These are phyloP conservation scores for Nothura maculosa DNA, from an alignment of 2,797 vertebrate species.

Conservation along the genomic window DNA sequence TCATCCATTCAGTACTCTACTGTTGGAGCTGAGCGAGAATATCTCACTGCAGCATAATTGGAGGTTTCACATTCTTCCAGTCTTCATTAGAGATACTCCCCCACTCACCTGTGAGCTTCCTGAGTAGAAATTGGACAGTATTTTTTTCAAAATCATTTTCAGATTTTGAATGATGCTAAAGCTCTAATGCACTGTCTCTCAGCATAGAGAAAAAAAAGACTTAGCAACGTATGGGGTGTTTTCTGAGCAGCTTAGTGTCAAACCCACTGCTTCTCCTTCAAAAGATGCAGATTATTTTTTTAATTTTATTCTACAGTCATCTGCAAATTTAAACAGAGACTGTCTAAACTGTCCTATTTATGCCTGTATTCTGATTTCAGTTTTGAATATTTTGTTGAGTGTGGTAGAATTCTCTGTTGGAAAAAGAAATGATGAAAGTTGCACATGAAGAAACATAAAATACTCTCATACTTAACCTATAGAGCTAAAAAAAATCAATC, in stretches of 20 bases:
- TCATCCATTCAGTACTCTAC: background rate
- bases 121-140: background rate
- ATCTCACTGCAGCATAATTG: slow-evolving; percentile 20
- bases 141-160: background rate
- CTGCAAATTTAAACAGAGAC: background rate
- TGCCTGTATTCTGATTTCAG: background rate
- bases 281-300: accelerated
- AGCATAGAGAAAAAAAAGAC: background rate
- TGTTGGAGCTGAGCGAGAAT: background rate
- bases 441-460: background rate
- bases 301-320: background rate
- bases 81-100: slow-evolving; percentile 1
- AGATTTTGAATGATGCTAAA: background rate
- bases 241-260: background rate
- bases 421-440: background rate
- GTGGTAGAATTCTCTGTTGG: background rate
- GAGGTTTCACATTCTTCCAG: slow-evolving; percentile 45
- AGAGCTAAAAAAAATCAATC: background rate
- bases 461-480: background rate
- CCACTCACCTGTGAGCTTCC: background rate
- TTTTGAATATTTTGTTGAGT: background rate
- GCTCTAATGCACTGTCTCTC: background rate
- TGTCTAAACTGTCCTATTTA: background rate
- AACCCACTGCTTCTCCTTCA: too few species aligned
- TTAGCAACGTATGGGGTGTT: background rate